These are phyloP conservation scores for Aphidius gifuensis DNA, from an alignment of 1,140 invertebrate genomes.

Conservation along the genomic window DNA sequence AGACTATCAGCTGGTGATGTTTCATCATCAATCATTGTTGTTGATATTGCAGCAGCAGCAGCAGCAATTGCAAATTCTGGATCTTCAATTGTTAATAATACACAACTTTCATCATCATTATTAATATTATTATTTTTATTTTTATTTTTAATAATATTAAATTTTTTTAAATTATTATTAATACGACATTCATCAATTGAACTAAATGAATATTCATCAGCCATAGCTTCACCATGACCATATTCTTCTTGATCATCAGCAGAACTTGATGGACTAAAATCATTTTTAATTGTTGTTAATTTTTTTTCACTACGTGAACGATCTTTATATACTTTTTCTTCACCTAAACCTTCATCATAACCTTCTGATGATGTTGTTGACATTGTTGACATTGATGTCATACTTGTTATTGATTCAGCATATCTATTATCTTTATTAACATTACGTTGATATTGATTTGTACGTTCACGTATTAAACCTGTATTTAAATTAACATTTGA, in stretches of 20 bases:
- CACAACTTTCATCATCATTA: slow-evolving; percentile 40
- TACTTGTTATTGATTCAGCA: slow-evolving; percentile 9
- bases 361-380: slow-evolving; percentile 56
- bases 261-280: slow-evolving; percentile 53
- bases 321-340: slow-evolving; percentile 56
- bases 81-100: slow-evolving; percentile 65
- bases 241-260: slow-evolving; percentile 53
- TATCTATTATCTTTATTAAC: slow-evolving; percentile 50
- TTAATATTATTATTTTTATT: slow-evolving; percentile 39
- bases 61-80: slow-evolving; percentile 74
- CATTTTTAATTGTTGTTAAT: slow-evolving; percentile 42
- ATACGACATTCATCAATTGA: slow-evolving; percentile 56
- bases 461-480: slow-evolving; percentile 54
- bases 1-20: slow-evolving; percentile 77
- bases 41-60: slow-evolving; percentile 68
- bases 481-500: slow-evolving; percentile 35
- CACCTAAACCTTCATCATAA: slow-evolving; percentile 55
- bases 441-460: slow-evolving; percentile 57
- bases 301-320: slow-evolving; percentile 51
- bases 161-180: slow-evolving; percentile 19
- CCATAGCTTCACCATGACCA: slow-evolving; percentile 66
- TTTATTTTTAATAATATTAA: neutral
- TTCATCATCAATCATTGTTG: slow-evolving; percentile 69
- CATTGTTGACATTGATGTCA: slow-evolving; percentile 48
- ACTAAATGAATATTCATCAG: slow-evolving; percentile 62